Conservation (phyloP, 2,113 vertebrate genomes). For the Isurus oxyrinchus region DNA sequence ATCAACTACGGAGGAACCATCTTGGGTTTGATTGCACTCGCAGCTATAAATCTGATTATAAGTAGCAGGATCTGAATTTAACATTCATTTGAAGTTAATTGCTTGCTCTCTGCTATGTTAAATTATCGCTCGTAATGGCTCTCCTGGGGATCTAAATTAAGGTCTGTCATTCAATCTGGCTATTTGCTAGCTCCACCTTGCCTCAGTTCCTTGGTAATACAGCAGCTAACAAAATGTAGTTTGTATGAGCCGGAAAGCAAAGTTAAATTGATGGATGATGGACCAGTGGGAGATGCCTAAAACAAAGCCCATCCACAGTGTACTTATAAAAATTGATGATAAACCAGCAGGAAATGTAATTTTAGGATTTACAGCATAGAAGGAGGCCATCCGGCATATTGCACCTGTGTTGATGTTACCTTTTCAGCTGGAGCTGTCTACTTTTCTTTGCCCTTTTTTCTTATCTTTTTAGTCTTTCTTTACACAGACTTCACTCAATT, state of each 20-base stretch:
- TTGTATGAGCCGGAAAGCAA: neutral
- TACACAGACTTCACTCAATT: neutral
- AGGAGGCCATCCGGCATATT: neutral
- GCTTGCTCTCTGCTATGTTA: neutral
- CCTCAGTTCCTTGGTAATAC: neutral
- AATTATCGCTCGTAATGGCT: constrained; percentile 1
- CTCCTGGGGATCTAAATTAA: constrained; percentile 7
- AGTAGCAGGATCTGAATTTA: neutral
- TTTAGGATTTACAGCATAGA: neutral
- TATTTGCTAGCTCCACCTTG: neutral
- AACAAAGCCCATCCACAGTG: neutral
- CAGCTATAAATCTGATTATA: constrained; percentile 22
- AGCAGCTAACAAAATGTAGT: neutral
- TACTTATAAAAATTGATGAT: neutral
- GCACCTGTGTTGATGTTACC: neutral
- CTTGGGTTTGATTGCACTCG: constrained; percentile 2
- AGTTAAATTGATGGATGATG: neutral
- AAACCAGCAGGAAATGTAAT: neutral
- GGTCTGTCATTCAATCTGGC: neutral
- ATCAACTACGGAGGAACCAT: constrained; percentile 1
- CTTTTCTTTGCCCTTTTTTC: neutral
- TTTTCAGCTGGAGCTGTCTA: neutral
- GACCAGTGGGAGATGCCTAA: neutral
- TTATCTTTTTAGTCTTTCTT: neutral
- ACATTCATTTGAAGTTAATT: constrained; percentile 9